Evolutionary conservation across 2,888 invertebrate species (phyloP).

Genomic region (Drosophila macrospina): DNA sequence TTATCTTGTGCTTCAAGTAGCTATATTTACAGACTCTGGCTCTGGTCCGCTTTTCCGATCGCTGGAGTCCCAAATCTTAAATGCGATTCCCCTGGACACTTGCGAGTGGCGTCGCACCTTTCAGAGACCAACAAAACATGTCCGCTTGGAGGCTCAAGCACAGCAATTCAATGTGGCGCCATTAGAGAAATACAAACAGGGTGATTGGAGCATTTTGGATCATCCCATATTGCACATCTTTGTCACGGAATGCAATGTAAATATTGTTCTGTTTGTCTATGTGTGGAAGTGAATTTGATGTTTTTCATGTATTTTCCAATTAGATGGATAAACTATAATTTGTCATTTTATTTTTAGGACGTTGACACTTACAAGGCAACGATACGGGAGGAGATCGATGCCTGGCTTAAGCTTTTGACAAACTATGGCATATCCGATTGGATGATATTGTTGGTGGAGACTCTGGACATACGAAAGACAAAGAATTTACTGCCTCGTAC

Average conservation of each 20-base stretch:
- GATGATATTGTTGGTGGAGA: constrained; percentile 97
- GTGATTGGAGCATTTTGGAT: constrained; percentile 92
- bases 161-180: constrained; percentile 91
- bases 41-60: constrained; percentile 93
- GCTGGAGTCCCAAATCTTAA: constrained; percentile 91
- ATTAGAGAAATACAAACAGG: constrained; percentile 88
- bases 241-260: constrained; percentile 97
- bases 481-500: constrained; percentile 96
- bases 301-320: neutral
- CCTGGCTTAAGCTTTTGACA: constrained; percentile 93
- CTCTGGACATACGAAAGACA: constrained; percentile 95
- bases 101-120: constrained; percentile 97
- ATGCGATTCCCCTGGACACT: constrained; percentile 93
- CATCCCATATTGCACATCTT: constrained; percentile 97
- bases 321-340: neutral
- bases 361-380: constrained; percentile 95
- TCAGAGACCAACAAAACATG: constrained; percentile 93
- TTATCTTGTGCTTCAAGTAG: accelerated
- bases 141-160: constrained; percentile 93
- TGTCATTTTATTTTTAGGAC: constrained; percentile 88
- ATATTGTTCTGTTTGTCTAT: constrained; percentile 11
- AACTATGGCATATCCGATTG: constrained; percentile 93
- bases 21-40: constrained; percentile 89
- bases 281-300: neutral
- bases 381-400: constrained; percentile 95